Base-by-base conservation (phyloP, 1,140 invertebrate genomes). In the Agrilus planipennis region DNA sequence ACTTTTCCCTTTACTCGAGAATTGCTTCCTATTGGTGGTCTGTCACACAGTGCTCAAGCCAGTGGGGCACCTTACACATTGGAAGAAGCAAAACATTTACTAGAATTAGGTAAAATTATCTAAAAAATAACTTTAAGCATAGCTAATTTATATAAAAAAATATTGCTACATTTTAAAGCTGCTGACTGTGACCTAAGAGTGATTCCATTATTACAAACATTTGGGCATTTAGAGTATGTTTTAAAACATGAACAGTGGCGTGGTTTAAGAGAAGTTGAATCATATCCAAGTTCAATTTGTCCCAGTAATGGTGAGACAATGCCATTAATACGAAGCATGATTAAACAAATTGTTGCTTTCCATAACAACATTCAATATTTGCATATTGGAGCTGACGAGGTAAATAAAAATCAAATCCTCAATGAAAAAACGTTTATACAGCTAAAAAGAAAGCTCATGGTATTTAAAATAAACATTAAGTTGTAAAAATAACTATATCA, bases 201-300 rank as follows among this genome's bases (percentile, higher is more conserved):
- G 2, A 84, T 96, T 52, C 93, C 93, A n/a, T 66, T 97, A 3
- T 72, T 96, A 5, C 93, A 95, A 68, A 94, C 91, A 10, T 93
- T 96, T 66, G 92, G 91, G 1, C 92, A 96, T 61, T 64, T 92
- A 60, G 88, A 94, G 70, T 90, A 84, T 67, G 77, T 83, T 0
- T 61, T 95, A 29, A 94, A 94, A 59, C 71, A 85, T 42, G 61
- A 77, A 21, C 72, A 84, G 49, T 92, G 83, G 61, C 59, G 72
- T 37, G 68, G 77, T 30, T 60, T 94, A 21, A 67, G 89, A 32
- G 91, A 94, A 69, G 69, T 81, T 1, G 71, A 75, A 17, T 61
- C 71, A 6, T 78, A 78, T 58, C 83, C 85, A 0, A 82, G 84
- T 54, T 85, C 84, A 0, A 78, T 91, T 37, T 91, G 86, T 52